Base-by-base conservation (phyloP, 2,113 vertebrate species). In the Neomonachus schauinslandi region DNA sequence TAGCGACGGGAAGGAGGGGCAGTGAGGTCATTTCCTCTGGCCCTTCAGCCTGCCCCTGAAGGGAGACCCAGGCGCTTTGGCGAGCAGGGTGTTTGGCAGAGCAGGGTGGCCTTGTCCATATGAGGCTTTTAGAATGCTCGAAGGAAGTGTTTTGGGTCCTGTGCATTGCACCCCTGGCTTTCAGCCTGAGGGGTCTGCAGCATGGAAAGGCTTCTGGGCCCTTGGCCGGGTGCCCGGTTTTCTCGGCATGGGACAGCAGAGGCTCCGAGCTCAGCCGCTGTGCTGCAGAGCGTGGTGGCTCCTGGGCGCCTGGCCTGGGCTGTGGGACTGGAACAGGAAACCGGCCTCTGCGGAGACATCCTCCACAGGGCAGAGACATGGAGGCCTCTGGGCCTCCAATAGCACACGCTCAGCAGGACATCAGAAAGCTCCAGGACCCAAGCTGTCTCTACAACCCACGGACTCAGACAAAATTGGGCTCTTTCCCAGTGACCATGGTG, bases 121-220 rank as follows among this genome's bases (percentile, higher is more conserved):
- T 22, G 69, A 0, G 2, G 55, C 42, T 7, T 10, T 33, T 4
- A 0, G 4, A 5, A 53, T 0, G 57, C 7, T n/a, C 5, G 12
- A 2, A 7, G 9, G 69, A 67, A 3, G 4, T 0, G 79, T n/a
- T 4, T 3, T 0, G 5, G 4, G 21, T 31, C 59, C 0, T 0
- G 46, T 4, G 31, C 3, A 1, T 1, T 13, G 72, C 10, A 2
- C 15, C 28, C 65, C 5, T 18, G 65, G 33, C 77, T 55, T 13
- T 33, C 18, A 4, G 12, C 33, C n/a, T 3, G 24, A 0, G 0
- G 46, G 24, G 77, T 2, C 51, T 5, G 57, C 59, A 12, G 15
- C 4, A 1, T 46, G 18, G 24, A 61, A 7, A 12, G 39, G 57
- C 19, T 46, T 19, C 10, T 2, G 11, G 71, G 59, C 2, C 1